Conservation (phyloP, 2,113 vertebrate species). For the Pyxicephalus adspersus region DNA sequence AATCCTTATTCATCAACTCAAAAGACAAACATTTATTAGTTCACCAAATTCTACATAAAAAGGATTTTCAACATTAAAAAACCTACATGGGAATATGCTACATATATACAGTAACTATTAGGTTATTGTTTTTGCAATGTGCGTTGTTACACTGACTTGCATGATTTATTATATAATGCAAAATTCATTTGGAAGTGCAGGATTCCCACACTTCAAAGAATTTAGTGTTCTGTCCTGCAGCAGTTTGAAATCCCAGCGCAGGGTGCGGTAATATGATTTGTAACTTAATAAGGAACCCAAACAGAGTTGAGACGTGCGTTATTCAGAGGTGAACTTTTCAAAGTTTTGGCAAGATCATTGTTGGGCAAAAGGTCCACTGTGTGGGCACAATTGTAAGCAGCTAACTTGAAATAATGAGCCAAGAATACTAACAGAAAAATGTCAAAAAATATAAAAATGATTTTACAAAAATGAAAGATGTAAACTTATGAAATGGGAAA, state of each 20-base stretch:
- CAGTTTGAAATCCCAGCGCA: conserved; percentile 33
- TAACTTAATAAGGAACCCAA: conserved; percentile 42
- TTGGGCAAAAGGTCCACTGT: not conserved
- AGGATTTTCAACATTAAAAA: not conserved
- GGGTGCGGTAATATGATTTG: conserved; percentile 36
- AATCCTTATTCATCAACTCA: not conserved
- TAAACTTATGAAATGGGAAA: too few species aligned
- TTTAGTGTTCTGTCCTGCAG: conserved; percentile 39
- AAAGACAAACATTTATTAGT: not conserved
- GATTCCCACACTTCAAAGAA: conserved; percentile 40
- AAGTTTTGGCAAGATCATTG: conserved; percentile 33
- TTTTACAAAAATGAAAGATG: too few species aligned
- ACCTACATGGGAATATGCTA: not conserved
- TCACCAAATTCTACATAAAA: not conserved
- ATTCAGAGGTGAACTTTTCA: conserved; percentile 28
- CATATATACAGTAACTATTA: not conserved
- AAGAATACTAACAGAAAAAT: not conserved
- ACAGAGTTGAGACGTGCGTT: conserved; percentile 5
- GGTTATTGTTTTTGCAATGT: conserved; percentile 30
- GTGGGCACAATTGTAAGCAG: not conserved
- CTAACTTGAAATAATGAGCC: not conserved
- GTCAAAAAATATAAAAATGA: too few species aligned
- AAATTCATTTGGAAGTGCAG: conserved; percentile 43
- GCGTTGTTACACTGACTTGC: not conserved
- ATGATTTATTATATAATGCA: conserved; percentile 40